Evolutionary conservation across 2,113 vertebrate genomes (phyloP), one percentile per base, ranked within the genome.

Genomic region (Illadopsis cleaveri): DNA sequence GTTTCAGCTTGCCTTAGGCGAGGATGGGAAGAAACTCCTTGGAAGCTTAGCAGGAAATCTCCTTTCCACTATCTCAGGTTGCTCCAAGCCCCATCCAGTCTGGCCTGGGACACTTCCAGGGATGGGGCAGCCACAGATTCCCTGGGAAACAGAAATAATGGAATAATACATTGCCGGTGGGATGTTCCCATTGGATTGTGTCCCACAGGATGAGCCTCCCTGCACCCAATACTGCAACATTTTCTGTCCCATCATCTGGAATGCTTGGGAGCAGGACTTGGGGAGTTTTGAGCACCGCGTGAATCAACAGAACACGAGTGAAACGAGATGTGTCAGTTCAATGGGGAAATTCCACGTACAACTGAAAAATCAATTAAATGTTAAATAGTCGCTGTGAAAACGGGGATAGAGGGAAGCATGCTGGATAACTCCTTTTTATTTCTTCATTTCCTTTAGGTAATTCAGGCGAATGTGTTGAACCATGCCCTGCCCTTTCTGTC

Each of bases 261-360:
- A 44, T 0, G 0, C 40, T n/a, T 10, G n/a, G 40, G 30, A 57
- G 42, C 0, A 0, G 8, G 37, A 30, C 35, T 25, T 1, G 23
- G 51, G 51, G 28, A 7, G 24, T 40, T 72, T 15, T 10, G 48
- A 75, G 66, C 37, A 27, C 7, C 6, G 57, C 2, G 3, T 16
- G 18, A n/a, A 20, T 3, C 6, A 37, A 50, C 20, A 18, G 51
- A 64, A 72, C 0, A 2, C 1, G 13, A 44, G n/a, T 2, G 23
- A 50, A 47, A 33, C 1, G 13, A 40, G 15, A 7, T 2, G 27
- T 24, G 82, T 20, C 73, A 60, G 14, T 28, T 78, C 51, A 44
- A 10, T 4, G 60, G 62, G 27, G 72, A 15, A 71, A 86, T 65
- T 68, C 71, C 53, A 51, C 5, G 20, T 28, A 21, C 79, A 40